Conservation (phyloP, 2,113 vertebrate species). For the Otis tarda region DNA sequence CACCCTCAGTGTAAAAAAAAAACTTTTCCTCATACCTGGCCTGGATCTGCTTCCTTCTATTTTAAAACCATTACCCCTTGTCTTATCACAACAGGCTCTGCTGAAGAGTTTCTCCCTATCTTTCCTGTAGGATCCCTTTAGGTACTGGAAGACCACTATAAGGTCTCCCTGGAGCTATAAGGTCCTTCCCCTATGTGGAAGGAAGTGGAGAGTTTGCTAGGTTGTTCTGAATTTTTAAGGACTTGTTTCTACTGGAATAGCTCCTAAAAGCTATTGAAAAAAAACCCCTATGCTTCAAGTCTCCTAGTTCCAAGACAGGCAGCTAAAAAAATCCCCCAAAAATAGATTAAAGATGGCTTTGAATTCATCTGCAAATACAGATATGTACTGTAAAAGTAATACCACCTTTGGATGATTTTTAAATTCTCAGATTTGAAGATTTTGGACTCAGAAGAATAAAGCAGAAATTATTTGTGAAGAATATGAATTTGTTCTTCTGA, state of each 20-base stretch:
- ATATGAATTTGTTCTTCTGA: background rate
- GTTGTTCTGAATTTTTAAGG: background rate
- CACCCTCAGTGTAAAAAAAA: too few relatives aligned
- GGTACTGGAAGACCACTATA: too few relatives aligned
- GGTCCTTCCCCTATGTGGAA: background rate
- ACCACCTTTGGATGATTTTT: background rate
- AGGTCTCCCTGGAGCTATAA: too few relatives aligned
- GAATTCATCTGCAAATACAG: background rate
- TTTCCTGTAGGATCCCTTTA: too few relatives aligned
- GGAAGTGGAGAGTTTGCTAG: background rate
- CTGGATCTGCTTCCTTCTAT: too few relatives aligned
- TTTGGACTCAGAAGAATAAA: background rate
- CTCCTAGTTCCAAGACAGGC: background rate
- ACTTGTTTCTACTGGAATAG: background rate
- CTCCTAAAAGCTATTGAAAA: background rate
- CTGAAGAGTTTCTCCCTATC: too few relatives aligned
- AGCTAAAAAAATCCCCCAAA: background rate
- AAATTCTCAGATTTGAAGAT: background rate
- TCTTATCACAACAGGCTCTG: too few relatives aligned
- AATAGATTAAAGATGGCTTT: background rate
- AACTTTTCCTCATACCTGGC: too few relatives aligned
- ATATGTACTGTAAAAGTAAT: background rate
- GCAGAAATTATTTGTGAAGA: background rate
- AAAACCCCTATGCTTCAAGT: background rate
- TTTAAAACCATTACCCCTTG: too few relatives aligned